Percentiles rank a stretch among this genome's conserved stretches.
These are phyloP conservation scores for Leptocoma aspasia DNA, from an alignment of 2,113 vertebrate species.

Conservation along the genomic window DNA sequence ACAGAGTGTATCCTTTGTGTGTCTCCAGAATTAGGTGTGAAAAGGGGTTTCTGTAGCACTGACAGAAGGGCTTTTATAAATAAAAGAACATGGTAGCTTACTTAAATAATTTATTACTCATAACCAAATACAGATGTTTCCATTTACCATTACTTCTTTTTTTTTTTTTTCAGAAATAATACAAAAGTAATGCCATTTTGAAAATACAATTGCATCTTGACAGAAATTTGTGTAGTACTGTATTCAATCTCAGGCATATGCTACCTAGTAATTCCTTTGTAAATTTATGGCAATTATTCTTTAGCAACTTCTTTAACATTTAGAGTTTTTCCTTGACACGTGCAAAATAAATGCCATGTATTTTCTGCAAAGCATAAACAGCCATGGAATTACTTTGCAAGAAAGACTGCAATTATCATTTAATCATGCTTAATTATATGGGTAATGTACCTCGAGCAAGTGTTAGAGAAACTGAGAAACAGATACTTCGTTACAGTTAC, in stretches of 20 bases:
- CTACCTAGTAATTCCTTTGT: conserved; percentile 1
- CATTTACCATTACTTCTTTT: not conserved
- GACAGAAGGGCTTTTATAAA: not conserved
- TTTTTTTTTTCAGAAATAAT: not conserved
- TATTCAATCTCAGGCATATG: not conserved
- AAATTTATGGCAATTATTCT: conserved; percentile 39
- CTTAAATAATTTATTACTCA: not conserved
- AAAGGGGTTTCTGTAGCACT: not conserved
- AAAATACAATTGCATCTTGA: not conserved
- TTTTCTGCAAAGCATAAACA: conserved; percentile 45
- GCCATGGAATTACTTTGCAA: conserved; percentile 9
- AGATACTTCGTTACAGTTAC: not conserved
- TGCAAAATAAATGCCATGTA: conserved; percentile 37
- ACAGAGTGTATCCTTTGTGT: not conserved
- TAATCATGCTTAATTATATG: conserved; percentile 65
- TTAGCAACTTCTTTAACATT: conserved; percentile 34
- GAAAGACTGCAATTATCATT: conserved; percentile 60
- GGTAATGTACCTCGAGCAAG: conserved; percentile 60
- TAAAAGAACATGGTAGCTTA: not conserved
- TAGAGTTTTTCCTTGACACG: conserved; percentile 7
- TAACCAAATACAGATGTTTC: not conserved
- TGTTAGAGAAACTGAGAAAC: conserved; percentile 42
- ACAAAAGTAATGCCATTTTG: not conserved
- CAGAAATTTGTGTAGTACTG: not conserved
- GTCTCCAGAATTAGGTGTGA: not conserved